Evolutionary conservation across 2,888 invertebrate species (phyloP).

Genomic region (Argynnis bischoffii): DNA sequence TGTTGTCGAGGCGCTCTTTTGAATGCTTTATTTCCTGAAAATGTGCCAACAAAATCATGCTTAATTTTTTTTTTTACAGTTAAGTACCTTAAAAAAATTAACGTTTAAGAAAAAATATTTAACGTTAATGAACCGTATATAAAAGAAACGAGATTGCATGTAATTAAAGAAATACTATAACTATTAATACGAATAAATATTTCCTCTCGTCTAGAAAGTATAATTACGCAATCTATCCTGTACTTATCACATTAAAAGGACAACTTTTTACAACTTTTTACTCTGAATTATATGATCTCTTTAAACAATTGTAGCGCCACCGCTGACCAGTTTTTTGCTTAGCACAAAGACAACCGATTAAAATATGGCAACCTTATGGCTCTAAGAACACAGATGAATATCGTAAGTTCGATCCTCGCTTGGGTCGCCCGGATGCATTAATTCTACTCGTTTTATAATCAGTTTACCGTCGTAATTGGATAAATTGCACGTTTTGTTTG

Average conservation of each 20-base stretch:
- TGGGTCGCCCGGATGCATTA: slow-evolving; percentile 46
- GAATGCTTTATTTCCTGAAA: slow-evolving; percentile 18
- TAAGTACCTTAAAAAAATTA: too few relatives aligned
- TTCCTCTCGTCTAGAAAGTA: slow-evolving; percentile 16
- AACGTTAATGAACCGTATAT: too few relatives aligned
- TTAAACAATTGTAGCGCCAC: slow-evolving; percentile 44
- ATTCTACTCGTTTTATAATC: slow-evolving; percentile 50
- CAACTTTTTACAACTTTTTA: slow-evolving; percentile 36
- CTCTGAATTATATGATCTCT: slow-evolving; percentile 43
- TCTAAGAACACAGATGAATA: slow-evolving; percentile 34
- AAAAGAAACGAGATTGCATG: too few relatives aligned
- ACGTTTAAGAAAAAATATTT: too few relatives aligned
- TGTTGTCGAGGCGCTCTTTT: slow-evolving; percentile 19
- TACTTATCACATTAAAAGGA: slow-evolving; percentile 33
- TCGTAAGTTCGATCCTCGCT: slow-evolving; percentile 19
- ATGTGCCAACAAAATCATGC: slow-evolving; percentile 12
- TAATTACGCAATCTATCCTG: slow-evolving; percentile 28
- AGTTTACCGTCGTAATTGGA: slow-evolving; percentile 48
- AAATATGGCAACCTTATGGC: slow-evolving; percentile 28
- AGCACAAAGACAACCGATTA: slow-evolving; percentile 31
- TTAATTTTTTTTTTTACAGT: too few relatives aligned
- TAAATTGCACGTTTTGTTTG: slow-evolving; percentile 47
- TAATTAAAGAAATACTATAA: too few relatives aligned
- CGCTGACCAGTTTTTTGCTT: slow-evolving; percentile 39
- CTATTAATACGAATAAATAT: slow-evolving; percentile 8